Evolutionary conservation across 2,113 vertebrate species (phyloP), one percentile per base, ranked within the genome.

Genomic region (Vireo altiloquus): DNA sequence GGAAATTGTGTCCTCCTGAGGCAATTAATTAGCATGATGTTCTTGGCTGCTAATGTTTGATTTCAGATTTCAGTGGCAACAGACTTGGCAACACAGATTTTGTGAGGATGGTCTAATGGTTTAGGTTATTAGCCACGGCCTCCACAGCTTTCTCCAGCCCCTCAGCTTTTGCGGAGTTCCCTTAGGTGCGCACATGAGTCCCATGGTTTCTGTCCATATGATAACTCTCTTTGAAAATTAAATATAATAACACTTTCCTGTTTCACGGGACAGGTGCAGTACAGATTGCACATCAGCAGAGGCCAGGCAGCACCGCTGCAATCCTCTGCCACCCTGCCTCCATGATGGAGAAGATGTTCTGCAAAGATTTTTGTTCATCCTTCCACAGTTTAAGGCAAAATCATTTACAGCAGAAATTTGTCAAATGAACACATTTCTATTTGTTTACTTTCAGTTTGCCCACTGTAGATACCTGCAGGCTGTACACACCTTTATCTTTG

Each of bases 1-100:
- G 54, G 39, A 96, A 95, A 87, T 70, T 61, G 59, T 92, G 69
- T 87, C 65, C 92, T 90, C 95, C 65, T 70, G 69, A 85, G 61
- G 92, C 89, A 94, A 89, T 75, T 95, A 92, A 95, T 74, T 94
- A 93, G 75, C 47, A 71, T 57, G 15, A 90, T 82, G 82, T 75
- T 93, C 95, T 95, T 96, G 83, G 92, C 89, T 94, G 87, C 53
- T 95, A 49, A 71, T 79, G 64, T 92, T 95, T 97, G 88, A 91
- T 93, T 96, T 95, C 90, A 94, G 85, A 90, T 92, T 88, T 93
- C 65, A 74, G 86, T 54, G 60, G 82, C 75, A 92, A 83, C 76
- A 86, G 71, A 79, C 53, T 96, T 95, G 84, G 92, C 90, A 96
- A 86, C 33, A 42, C 19, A 74, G 56, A 89, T 77, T 94, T 94